These are phyloP conservation scores for Drosophila greeni DNA, from an alignment of 2,888 invertebrate species.

Conservation along the genomic window DNA sequence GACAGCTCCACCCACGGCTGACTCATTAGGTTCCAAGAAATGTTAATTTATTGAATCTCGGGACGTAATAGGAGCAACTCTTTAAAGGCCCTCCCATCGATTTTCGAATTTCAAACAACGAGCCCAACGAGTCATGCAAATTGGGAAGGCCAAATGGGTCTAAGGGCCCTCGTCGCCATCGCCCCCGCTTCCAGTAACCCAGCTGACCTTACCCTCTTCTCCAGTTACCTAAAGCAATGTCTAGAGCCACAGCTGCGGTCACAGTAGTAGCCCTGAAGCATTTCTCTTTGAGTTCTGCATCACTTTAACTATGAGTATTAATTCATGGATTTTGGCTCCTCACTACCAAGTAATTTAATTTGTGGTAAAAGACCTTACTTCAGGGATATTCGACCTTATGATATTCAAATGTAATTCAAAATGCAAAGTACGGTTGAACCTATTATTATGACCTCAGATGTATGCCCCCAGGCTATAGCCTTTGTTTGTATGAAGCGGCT, in stretches of 20 bases:
- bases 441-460: not conserved
- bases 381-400: no score
- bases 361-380: no score
- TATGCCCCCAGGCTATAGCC: not conserved
- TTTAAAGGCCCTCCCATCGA: constrained; percentile 32
- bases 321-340: not conserved
- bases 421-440: no score
- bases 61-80: constrained; percentile 34
- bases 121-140: constrained; percentile 29
- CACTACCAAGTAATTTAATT: not conserved
- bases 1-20: constrained; percentile 22
- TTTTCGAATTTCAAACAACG: constrained; percentile 25
- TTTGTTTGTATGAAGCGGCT: constrained; percentile 34
- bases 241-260: constrained; percentile 11
- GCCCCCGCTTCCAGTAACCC: constrained; percentile 5
- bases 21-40: constrained; percentile 31
- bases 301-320: not conserved
- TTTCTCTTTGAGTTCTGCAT: not conserved
- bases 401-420: not conserved
- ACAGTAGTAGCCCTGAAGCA: not conserved
- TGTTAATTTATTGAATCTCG: constrained; percentile 31
- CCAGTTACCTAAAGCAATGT: constrained; percentile 48
- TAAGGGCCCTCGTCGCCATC: constrained; percentile 2
- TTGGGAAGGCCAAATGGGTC: constrained; percentile 37
- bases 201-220: constrained; percentile 47